Percentiles rank a stretch among this genome's conserved stretches.
Evolutionary conservation across 2,888 invertebrate genomes (phyloP).

Genomic region (Pristionchus mayeri): DNA sequence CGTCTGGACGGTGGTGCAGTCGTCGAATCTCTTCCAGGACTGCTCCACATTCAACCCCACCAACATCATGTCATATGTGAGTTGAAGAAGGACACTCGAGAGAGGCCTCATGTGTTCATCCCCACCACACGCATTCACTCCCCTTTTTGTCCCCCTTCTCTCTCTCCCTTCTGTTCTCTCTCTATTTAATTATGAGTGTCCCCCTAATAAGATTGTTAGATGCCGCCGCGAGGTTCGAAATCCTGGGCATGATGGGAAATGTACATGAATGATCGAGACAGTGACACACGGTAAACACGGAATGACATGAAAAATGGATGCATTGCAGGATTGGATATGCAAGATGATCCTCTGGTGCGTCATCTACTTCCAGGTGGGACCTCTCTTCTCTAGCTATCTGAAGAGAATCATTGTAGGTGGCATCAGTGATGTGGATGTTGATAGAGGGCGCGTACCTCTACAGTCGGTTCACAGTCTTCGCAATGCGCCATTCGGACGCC

Average conservation of each 20-base stretch:
- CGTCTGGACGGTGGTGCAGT: constrained; percentile 73
- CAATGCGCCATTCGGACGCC: constrained; percentile 80
- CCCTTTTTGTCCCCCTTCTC: constrained; percentile 8
- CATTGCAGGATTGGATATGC: constrained; percentile 80
- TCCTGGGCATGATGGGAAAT: not conserved
- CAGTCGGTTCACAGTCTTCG: constrained; percentile 79
- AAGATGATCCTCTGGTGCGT: constrained; percentile 79
- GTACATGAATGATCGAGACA: not conserved
- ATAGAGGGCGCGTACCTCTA: constrained; percentile 78
- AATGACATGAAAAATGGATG: not conserved
- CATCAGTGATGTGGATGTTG: constrained; percentile 82
- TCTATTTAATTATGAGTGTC: constrained; percentile 43
- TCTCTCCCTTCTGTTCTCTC: constrained; percentile 10
- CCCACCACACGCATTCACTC: constrained; percentile 28
- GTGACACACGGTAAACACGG: not conserved
- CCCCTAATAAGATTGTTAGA: constrained; percentile 43
- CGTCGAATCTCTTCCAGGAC: constrained; percentile 71
- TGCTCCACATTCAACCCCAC: constrained; percentile 69
- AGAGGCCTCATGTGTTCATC: constrained; percentile 32
- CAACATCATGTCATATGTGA: constrained; percentile 39
- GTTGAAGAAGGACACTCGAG: too few species aligned
- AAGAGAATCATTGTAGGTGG: constrained; percentile 74
- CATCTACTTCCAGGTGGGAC: constrained; percentile 78
- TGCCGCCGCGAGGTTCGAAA: not conserved
- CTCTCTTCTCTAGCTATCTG: not conserved